Percentiles rank a stretch among this genome's conserved stretches.
These are phyloP conservation scores for Listronotus oregonensis DNA, from an alignment of 1,140 invertebrate genomes.

Conservation along the genomic window DNA sequence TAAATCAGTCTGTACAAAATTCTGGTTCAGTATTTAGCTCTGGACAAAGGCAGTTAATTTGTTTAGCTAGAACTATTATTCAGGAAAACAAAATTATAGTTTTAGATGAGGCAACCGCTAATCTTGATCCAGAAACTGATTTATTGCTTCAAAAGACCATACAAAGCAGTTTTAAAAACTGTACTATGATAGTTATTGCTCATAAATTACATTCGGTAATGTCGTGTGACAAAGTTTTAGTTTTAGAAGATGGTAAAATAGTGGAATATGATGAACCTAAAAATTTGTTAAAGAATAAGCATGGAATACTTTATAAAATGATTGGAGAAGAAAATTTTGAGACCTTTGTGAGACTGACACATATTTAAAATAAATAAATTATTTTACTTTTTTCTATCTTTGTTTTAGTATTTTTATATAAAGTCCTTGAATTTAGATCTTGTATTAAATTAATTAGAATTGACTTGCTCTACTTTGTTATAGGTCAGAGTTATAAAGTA, in stretches of 20 bases:
- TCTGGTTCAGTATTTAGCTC: constrained; percentile 67
- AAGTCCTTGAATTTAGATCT: too few relatives aligned
- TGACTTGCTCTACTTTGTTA: too few relatives aligned
- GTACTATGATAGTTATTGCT: constrained; percentile 82
- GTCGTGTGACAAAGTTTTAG: constrained; percentile 75
- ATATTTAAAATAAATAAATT: constrained; percentile 1
- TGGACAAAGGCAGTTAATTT: constrained; percentile 77
- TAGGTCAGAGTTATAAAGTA: too few relatives aligned
- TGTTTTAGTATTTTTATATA: too few relatives aligned
- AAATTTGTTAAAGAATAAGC: too few relatives aligned
- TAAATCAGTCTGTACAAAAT: constrained; percentile 61
- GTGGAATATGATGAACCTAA: constrained; percentile 38
- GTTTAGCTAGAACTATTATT: constrained; percentile 75
- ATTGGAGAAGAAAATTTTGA: constrained; percentile 21
- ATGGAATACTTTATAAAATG: too few relatives aligned
- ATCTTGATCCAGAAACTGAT: constrained; percentile 72
- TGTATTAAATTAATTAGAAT: too few relatives aligned
- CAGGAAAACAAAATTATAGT: constrained; percentile 76
- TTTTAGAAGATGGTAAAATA: constrained; percentile 68
- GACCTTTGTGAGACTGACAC: constrained; percentile 10
- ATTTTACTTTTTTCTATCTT: background rate
- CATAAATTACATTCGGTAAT: constrained; percentile 83
- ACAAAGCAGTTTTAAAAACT: constrained; percentile 69
- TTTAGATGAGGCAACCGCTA: constrained; percentile 76
- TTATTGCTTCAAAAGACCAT: constrained; percentile 71